These are phyloP conservation scores for Spatulosminthurus flaviceps DNA, from an alignment of 2,888 invertebrate species.

Conservation along the genomic window DNA sequence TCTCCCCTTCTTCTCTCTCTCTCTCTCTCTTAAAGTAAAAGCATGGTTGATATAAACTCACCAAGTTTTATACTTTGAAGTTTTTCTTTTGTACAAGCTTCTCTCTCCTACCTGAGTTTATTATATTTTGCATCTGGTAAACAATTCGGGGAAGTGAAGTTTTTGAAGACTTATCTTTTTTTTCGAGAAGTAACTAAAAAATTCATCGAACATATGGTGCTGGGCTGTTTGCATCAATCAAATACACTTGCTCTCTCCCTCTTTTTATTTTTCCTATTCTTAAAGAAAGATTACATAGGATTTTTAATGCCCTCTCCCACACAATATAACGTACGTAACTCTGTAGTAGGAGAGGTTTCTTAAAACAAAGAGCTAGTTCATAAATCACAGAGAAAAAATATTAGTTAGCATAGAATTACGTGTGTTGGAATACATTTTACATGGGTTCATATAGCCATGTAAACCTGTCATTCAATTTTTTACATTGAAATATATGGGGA, in stretches of 20 bases:
- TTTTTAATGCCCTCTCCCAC: background rate
- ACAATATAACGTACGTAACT: too few relatives aligned
- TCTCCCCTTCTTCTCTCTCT: too few relatives aligned
- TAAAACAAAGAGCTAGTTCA: too few relatives aligned
- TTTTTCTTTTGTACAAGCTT: conserved; percentile 11
- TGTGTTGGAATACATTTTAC: too few relatives aligned
- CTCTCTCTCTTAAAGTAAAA: conserved; percentile 2
- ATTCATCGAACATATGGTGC: conserved; percentile 13
- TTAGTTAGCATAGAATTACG: too few relatives aligned
- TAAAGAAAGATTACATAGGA: too few relatives aligned
- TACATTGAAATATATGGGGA: too few relatives aligned
- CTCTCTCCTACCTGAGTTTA: conserved; percentile 1
- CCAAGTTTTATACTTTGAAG: conserved; percentile 11
- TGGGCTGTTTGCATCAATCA: background rate
- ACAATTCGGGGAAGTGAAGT: background rate
- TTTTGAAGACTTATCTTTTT: background rate
- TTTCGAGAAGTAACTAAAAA: background rate
- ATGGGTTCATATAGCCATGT: too few relatives aligned
- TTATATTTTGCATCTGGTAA: conserved; percentile 10
- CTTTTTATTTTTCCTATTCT: too few relatives aligned
- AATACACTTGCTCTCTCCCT: background rate
- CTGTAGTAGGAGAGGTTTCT: too few relatives aligned
- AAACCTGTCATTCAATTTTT: too few relatives aligned
- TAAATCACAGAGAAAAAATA: too few relatives aligned
- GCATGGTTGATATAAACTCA: conserved; percentile 24